Percentiles rank a stretch among this genome's conserved stretches.
Evolutionary conservation across 2,113 vertebrate species (phyloP).

Genomic region (Pelusios castaneus): DNA sequence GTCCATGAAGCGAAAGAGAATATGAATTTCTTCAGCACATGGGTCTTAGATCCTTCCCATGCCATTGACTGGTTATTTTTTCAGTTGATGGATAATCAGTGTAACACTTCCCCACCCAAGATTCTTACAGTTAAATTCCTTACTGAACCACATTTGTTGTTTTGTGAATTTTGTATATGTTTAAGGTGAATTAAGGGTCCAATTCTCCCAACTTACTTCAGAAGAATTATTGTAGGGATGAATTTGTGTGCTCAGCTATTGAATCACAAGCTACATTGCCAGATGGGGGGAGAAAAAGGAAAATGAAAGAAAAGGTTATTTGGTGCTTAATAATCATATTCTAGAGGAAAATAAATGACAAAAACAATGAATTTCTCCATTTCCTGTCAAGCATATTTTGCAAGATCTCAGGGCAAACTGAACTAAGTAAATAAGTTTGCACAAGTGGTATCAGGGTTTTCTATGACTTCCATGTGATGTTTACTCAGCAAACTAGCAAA

Average conservation of each 20-base stretch:
- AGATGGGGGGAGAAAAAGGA: background rate
- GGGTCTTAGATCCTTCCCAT: background rate
- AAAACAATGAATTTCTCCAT: background rate
- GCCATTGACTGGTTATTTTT: background rate
- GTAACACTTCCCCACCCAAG: background rate
- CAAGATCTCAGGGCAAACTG: background rate
- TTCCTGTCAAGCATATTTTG: background rate
- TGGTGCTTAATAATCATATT: background rate
- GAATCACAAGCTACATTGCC: background rate
- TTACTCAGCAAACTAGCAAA: constrained; percentile 59
- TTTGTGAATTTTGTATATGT: background rate
- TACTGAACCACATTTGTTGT: background rate
- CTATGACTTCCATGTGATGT: constrained; percentile 51
- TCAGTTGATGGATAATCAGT: background rate
- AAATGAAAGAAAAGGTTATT: background rate
- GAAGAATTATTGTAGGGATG: background rate
- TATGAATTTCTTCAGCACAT: background rate
- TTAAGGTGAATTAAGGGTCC: background rate
- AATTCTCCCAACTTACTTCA: background rate
- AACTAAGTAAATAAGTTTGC: constrained; percentile 34
- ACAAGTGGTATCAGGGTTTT: constrained; percentile 43
- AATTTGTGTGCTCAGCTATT: background rate
- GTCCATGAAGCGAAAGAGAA: background rate
- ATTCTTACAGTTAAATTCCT: background rate
- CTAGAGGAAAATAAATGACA: background rate